Evolutionary conservation across 2,113 vertebrate genomes (phyloP).

Genomic region (Seriola dumerili): DNA sequence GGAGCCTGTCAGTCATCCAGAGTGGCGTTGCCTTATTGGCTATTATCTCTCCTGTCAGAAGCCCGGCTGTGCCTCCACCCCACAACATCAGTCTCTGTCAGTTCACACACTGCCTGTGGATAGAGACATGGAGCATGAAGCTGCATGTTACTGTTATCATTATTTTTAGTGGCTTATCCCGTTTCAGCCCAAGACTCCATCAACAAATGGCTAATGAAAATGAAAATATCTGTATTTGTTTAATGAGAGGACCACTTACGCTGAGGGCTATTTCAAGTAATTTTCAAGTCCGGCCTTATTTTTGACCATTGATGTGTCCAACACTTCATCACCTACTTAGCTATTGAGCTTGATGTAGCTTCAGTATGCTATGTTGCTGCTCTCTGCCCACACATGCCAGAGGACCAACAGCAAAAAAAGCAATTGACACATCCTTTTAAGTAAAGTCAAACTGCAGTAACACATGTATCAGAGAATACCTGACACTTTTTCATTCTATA

Average conservation of each 20-base stretch:
- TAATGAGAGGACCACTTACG: neutral
- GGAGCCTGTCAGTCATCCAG: constrained; percentile 91
- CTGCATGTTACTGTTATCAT: constrained; percentile 51
- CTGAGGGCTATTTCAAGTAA: neutral
- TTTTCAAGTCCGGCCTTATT: neutral
- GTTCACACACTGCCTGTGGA: constrained; percentile 56
- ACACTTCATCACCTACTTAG: neutral
- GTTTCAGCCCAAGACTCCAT: constrained; percentile 18
- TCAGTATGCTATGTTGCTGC: neutral
- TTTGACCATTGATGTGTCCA: neutral
- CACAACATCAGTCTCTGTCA: constrained; percentile 79
- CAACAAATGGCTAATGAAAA: constrained; percentile 1
- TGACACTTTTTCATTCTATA: neutral
- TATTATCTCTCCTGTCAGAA: constrained; percentile 95
- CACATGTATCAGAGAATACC: neutral
- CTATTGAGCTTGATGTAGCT: neutral
- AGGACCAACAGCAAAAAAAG: neutral
- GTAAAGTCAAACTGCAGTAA: neutral
- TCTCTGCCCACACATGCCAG: neutral
- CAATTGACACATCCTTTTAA: neutral
- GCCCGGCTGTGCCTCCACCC: constrained; percentile 85
- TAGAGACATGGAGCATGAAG: constrained; percentile 55
- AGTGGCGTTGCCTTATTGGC: constrained; percentile 93
- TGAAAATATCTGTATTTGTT: neutral
- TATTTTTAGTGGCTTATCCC: constrained; percentile 36